Evolutionary conservation across 2,797 vertebrate species (phyloP), one percentile per base, ranked within the genome.

Genomic region (Rhabdophis nuchalis): DNA sequence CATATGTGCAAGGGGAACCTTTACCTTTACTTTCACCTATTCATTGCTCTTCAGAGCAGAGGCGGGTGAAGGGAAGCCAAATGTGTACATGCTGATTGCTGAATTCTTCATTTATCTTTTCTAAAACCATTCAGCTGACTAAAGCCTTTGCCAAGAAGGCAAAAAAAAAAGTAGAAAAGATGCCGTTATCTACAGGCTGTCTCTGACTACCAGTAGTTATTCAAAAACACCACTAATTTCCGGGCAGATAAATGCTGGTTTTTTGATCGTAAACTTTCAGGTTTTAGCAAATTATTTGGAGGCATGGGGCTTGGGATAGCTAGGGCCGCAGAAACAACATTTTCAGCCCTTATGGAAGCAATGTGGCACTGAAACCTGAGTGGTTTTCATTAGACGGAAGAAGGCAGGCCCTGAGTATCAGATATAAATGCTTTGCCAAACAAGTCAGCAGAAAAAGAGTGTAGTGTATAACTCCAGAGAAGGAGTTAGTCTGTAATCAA

Each of bases 91-190:
- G 18, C 68, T 90, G 41, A 88, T 50, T 92, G 95, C 95, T 95
- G 91, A 93, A 94, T 56, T 95, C 27, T 90, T 96, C 93, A 88
- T 95, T 89, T 90, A 90, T 95, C 89, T 95, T 96, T 95, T 95
- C 91, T 89, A 41, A 86, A 88, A 68, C 56, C 56, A 64, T 89
- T 90, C 92, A 92, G 61, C 72, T 85, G 85, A 0, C 87, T 90
- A 93, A 94, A 93, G 86, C 87, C 89, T 94, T 85, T 89, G 72
- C 86, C 85, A 92, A 88, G 82, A 93, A 89, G 36, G n/a, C 60
- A 46, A 46, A 46, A 87, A 16, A 0, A n/a, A 95, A 72, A 68
- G 86, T 18, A 90, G 85, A 50, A 56, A 9, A 85, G 92, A 89
- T 89, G 10, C 20, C 0, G 1, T 1, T 25, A 46, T 92, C 91